Evolutionary conservation across 37 sponge, comb jelly and placozoan genomes (phyloP).

Genomic region (Cliona cf. orientalis): DNA sequence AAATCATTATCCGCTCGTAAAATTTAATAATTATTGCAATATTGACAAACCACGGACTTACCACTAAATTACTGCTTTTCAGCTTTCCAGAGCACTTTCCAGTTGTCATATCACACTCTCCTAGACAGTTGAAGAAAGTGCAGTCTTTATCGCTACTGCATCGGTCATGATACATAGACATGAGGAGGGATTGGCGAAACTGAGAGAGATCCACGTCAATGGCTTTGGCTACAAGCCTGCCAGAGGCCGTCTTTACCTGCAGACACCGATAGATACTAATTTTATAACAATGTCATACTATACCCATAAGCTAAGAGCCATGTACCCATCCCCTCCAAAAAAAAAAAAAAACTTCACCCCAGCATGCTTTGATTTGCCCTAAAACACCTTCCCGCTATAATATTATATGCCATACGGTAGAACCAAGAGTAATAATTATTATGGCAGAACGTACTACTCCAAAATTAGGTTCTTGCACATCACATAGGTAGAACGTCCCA

Average conservation of each 20-base stretch:
- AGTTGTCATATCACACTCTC: constrained; percentile 12
- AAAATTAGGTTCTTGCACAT: constrained; percentile 70
- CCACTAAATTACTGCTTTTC: constrained; percentile 47
- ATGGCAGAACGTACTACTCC: constrained; percentile 27
- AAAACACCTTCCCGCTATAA: too few species aligned
- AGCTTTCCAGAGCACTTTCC: constrained; percentile 32
- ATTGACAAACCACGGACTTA: constrained; percentile 12
- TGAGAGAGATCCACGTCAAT: constrained; percentile 71
- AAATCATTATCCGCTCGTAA: not conserved
- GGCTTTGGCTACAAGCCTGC: constrained; percentile 25
- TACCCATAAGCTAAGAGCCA: too few species aligned
- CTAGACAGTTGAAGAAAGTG: constrained; percentile 29
- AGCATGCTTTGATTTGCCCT: too few species aligned
- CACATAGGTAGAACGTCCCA: constrained; percentile 72
- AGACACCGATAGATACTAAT: not conserved
- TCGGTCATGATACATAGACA: not conserved
- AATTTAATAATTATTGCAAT: not conserved
- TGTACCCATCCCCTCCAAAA: too few species aligned
- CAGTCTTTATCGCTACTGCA: constrained; percentile 51
- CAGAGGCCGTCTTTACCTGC: constrained; percentile 14
- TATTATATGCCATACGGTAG: too few species aligned
- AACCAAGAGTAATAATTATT: too few species aligned
- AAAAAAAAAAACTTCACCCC: too few species aligned
- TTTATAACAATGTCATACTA: too few species aligned
- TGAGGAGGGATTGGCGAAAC: constrained; percentile 14